A percentile compares a stretch with the other conserved stretches of the same genome.
These are phyloP conservation scores for Achatina immaculata DNA, from an alignment of 1,140 invertebrate species.

Conservation along the genomic window DNA sequence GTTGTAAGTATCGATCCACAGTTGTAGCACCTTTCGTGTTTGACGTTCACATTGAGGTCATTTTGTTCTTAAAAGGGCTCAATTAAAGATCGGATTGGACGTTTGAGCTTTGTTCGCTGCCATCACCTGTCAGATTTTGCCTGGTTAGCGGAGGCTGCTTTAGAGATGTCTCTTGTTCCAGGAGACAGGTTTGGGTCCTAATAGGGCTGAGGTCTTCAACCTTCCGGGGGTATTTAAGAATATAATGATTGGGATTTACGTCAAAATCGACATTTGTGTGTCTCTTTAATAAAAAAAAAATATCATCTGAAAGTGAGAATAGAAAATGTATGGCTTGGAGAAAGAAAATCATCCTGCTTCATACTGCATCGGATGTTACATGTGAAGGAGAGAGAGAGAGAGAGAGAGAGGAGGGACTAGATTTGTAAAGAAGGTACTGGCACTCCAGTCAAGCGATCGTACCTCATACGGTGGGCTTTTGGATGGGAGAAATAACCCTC, in stretches of 20 bases:
- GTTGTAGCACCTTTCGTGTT: background rate
- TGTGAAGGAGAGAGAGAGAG: too few species aligned
- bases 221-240: background rate
- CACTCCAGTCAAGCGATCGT: too few species aligned
- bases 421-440: too few species aligned
- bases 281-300: background rate
- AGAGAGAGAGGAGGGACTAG: too few species aligned
- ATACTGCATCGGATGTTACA: background rate
- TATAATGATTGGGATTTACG: background rate
- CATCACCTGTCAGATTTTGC: background rate
- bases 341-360: background rate
- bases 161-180: background rate
- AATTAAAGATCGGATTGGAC: conserved; percentile 6
- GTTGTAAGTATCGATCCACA: background rate
- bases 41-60: background rate
- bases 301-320: background rate
- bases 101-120: conserved; percentile 7
- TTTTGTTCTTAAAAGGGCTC: conserved; percentile 7
- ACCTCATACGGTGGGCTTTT: too few species aligned
- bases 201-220: background rate
- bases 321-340: background rate
- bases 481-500: too few species aligned
- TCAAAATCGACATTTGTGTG: background rate
- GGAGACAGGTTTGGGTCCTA: background rate
- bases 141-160: background rate